Percentiles rank a stretch among this genome's conserved stretches.
These are phyloP conservation scores for Creontiades dilutus DNA, from an alignment of 2,888 invertebrate species.

Conservation along the genomic window DNA sequence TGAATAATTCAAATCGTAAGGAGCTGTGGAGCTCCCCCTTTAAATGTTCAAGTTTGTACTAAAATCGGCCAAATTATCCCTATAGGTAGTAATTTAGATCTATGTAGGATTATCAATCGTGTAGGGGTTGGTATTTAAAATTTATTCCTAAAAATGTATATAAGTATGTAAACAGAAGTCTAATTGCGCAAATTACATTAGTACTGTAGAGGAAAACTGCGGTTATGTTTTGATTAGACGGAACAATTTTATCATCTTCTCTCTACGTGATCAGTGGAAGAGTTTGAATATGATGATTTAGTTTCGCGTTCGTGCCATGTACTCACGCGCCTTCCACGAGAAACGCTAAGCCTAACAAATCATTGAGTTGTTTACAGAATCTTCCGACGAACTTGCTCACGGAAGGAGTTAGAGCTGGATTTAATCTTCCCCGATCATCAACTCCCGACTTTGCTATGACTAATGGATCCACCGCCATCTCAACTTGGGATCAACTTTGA, in stretches of 20 bases:
- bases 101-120: no score
- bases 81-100: no score
- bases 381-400: slow-evolving; percentile 33
- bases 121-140: no score
- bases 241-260: background rate
- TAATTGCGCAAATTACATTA: no score
- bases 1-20: no score
- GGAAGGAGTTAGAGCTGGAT: slow-evolving; percentile 2
- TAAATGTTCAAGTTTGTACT: no score
- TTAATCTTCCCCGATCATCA: slow-evolving; percentile 34
- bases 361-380: slow-evolving; percentile 44
- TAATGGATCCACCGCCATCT: slow-evolving; percentile 1
- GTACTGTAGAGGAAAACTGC: no score
- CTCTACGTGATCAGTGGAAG: background rate
- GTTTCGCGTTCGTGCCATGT: slow-evolving; percentile 37
- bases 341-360: slow-evolving; percentile 49
- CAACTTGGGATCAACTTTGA: slow-evolving; percentile 37
- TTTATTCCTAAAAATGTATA: no score
- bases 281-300: slow-evolving; percentile 9
- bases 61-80: no score
- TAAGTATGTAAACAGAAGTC: no score
- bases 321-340: slow-evolving; percentile 7
- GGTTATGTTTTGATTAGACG: background rate
- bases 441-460: slow-evolving; percentile 24
- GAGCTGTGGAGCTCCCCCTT: no score